phyloP scores from a whole-genome alignment of 2,113 vertebrate genomes.

The Coracopsis vasa region DNA sequence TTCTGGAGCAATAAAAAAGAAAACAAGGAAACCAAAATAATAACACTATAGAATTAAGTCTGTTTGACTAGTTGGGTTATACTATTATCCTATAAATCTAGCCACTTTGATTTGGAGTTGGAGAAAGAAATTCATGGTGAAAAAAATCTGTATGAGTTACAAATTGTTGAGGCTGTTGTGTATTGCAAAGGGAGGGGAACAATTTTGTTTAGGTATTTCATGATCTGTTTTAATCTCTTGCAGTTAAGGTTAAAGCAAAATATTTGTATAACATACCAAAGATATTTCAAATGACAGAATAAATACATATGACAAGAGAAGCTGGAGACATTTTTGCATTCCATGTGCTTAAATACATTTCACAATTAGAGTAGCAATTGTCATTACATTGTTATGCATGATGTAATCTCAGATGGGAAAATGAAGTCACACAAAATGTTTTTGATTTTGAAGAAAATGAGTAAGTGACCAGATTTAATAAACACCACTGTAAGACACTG shows the following conservation, averaged over 20 bases:
- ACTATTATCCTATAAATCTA: neutral
- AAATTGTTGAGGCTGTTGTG: neutral
- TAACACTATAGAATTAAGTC: neutral
- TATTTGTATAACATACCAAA: neutral
- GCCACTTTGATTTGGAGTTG: neutral
- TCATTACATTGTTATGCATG: conserved; percentile 46
- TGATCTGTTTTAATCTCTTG: neutral
- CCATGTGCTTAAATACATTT: neutral
- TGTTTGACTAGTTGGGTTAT: neutral
- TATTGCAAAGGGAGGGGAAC: neutral
- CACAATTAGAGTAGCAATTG: neutral
- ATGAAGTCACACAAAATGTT: conserved; percentile 35
- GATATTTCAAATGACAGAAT: neutral
- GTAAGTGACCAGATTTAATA: neutral
- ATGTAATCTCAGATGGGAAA: conserved; percentile 57
- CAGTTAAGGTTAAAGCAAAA: neutral
- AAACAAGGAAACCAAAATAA: neutral
- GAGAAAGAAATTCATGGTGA: neutral
- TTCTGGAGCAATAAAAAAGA: neutral
- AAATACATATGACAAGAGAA: neutral
- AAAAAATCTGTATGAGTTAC: neutral
- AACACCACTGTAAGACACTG: neutral
- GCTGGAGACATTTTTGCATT: neutral
- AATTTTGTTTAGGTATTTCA: neutral
- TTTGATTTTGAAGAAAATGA: neutral